Evolutionary conservation across 1,140 invertebrate species (phyloP), one percentile per base, ranked within the genome.

Genomic region (Drosophila ironensis): DNA sequence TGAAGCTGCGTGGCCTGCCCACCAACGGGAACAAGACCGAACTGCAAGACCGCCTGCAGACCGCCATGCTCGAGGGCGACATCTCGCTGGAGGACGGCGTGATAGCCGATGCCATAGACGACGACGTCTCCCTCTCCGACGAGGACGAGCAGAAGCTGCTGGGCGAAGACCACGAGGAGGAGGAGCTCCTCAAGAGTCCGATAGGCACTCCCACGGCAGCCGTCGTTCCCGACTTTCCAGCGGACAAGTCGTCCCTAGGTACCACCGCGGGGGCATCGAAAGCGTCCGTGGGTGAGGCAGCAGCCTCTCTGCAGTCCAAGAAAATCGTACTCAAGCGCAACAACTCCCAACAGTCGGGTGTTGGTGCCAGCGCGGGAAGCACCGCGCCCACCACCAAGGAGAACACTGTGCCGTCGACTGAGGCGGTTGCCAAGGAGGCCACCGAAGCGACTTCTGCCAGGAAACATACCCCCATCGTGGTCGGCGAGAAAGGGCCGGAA

Each of bases 1-100:
- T 97, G 20, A 96, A 96, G 90, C 91, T 93, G 60, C 93, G 95
- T 80, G 95, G 95, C 33, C 90, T 97, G 9, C 91, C 93, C 11
- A 92, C 93, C 9, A 91, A 93, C 35, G 96, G 96, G 7, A 96
- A 96, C 84, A 97, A 97, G 92, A 94, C 92, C 24, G 95, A 97
- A 75, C 90, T 97, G 28, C 90, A 95, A 16, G 93, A 95, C 54
- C 92, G 96, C 68, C 91, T 97, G 38, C 94, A 95, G 81, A 89
- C 92, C 33, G 93, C 93, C 3, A 89, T 95, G 66, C 91, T 93
- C 66, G 91, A 91, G 71, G 91, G 91, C 72, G 82, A 87, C 28
- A 67, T 82, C 66, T 91, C 81, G 22, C 90, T 92, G 22, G 90
- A 91, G 22, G 92, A 92, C 77, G 90, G 88, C 22, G 91, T 91